A percentile compares a stretch with the other conserved stretches of the same genome.
Conservation (phyloP, 2,797 vertebrate species). For the Parauchenoglanis punctatus region DNA sequence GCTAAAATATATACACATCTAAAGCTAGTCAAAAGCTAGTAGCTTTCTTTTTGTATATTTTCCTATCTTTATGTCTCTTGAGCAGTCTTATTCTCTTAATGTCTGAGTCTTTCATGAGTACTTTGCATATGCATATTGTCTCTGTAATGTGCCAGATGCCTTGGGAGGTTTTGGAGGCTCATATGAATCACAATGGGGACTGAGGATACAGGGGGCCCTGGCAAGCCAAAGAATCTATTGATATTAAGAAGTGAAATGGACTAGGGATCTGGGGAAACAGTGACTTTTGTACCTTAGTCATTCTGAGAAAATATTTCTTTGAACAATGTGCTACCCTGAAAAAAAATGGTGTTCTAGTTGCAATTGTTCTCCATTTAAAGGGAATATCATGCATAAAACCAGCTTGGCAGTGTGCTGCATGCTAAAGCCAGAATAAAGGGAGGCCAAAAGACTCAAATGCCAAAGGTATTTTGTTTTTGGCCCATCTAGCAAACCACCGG, state of each 20-base stretch:
- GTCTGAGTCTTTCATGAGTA: neutral
- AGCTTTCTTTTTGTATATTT: neutral
- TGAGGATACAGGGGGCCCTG: conserved; percentile 47
- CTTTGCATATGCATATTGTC: neutral
- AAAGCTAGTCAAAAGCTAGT: neutral
- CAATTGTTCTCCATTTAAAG: conserved; percentile 5
- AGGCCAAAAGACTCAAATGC: conserved; percentile 57
- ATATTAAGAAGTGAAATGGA: neutral
- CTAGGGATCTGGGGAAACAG: neutral
- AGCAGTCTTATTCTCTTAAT: neutral
- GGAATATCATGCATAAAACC: conserved; percentile 52
- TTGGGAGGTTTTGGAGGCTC: conserved; percentile 43
- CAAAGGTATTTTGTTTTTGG: conserved; percentile 71
- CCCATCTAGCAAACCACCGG: conserved; percentile 66
- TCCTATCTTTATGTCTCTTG: neutral
- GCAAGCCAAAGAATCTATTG: conserved; percentile 18
- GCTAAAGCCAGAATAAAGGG: conserved; percentile 52
- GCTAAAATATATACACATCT: conserved; percentile 18
- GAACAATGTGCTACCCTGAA: neutral
- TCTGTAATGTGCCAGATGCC: conserved; percentile 15
- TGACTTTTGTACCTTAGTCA: neutral
- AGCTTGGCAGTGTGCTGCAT: conserved; percentile 54
- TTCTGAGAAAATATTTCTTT: neutral
- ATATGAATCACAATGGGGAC: conserved; percentile 33
- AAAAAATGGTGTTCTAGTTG: neutral